Conservation (phyloP, 1,140 invertebrate species). For the Tyrophagus putrescentiae region DNA sequence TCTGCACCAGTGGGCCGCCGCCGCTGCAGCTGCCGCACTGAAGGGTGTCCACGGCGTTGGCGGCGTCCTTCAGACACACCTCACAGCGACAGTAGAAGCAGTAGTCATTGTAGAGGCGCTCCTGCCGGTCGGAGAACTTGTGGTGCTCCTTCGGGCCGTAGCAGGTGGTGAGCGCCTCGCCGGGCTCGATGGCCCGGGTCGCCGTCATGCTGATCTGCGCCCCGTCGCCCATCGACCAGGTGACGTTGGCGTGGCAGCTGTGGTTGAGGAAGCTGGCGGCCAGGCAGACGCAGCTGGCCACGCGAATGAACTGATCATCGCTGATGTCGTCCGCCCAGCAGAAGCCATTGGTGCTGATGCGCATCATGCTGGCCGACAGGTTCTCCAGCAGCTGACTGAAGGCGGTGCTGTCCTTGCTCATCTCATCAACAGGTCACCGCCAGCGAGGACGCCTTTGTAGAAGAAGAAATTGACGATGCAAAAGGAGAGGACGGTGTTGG, state of each 20-base stretch:
- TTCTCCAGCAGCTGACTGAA: neutral
- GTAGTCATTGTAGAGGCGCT: neutral
- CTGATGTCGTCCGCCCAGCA: neutral
- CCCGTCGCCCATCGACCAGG: neutral
- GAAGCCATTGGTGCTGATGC: neutral
- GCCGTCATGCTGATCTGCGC: neutral
- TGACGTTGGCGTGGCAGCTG: neutral
- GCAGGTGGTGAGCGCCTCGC: neutral
- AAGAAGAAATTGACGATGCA: neutral
- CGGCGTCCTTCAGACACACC: neutral
- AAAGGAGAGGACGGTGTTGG: neutral
- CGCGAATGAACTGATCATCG: neutral
- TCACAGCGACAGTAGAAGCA: constrained; percentile 9
- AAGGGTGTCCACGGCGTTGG: neutral
- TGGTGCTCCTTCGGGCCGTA: neutral
- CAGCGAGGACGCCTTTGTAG: neutral
- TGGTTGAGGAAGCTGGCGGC: neutral
- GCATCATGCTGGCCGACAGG: neutral
- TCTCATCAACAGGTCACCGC: neutral
- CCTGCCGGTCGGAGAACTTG: neutral
- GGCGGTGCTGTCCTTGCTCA: neutral
- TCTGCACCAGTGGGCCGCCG: neutral
- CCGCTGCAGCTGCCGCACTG: neutral
- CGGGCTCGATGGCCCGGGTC: neutral
- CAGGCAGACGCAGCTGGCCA: neutral